Conservation (phyloP, 2,888 invertebrate genomes). For the Chironomus tentans region DNA sequence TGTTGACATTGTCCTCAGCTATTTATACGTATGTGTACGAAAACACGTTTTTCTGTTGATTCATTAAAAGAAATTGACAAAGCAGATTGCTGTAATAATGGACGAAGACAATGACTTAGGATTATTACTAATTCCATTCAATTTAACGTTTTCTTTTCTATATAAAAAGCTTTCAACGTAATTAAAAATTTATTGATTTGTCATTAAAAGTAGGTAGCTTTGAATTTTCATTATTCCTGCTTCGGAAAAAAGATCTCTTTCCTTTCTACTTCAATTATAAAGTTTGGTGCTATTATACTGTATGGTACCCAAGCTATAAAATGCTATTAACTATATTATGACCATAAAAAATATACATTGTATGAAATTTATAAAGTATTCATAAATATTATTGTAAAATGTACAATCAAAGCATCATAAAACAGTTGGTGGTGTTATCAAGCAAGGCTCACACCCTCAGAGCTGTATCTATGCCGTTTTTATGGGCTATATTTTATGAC, state of each 20-base stretch:
- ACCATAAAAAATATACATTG: background rate
- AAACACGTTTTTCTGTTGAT: background rate
- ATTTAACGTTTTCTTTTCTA: background rate
- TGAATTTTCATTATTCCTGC: background rate
- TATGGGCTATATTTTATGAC: too few relatives aligned
- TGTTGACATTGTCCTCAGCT: background rate
- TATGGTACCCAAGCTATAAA: background rate
- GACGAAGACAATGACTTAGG: background rate
- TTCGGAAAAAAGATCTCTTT: background rate
- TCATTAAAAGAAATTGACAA: constrained; percentile 8
- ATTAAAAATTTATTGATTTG: constrained; percentile 8
- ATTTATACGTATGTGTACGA: background rate
- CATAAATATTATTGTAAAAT: too few relatives aligned
- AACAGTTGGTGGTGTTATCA: too few relatives aligned
- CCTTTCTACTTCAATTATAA: background rate
- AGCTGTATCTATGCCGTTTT: too few relatives aligned
- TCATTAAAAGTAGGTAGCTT: constrained; percentile 5
- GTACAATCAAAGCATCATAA: too few relatives aligned
- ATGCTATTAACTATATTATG: background rate
- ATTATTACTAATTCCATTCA: background rate
- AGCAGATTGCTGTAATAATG: background rate
- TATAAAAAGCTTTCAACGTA: background rate
- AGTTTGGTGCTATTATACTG: background rate
- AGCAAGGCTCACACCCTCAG: too few relatives aligned
- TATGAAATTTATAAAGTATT: background rate